Conservation (phyloP, 2,888 invertebrate species). For the Subacronicta megacephala region DNA sequence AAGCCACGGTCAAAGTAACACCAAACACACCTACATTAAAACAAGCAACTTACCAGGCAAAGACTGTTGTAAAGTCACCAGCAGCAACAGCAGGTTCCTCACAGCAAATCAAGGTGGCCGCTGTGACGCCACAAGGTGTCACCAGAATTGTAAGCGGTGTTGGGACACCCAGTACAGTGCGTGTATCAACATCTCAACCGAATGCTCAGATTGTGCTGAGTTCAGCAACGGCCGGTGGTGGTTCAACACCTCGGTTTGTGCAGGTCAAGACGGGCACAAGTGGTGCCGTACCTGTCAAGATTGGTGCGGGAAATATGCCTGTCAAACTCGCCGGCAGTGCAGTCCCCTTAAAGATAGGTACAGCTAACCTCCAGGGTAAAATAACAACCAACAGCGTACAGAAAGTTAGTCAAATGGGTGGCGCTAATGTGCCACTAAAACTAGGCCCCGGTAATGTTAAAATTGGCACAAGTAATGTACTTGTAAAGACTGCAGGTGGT, state of each 20-base stretch:
- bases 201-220: conserved; percentile 80
- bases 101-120: conserved; percentile 83
- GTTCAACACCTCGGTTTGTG: conserved; percentile 79
- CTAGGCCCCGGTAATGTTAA: conserved; percentile 84
- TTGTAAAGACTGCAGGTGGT: conserved; percentile 83
- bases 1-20: conserved; percentile 79
- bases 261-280: conserved; percentile 82
- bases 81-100: conserved; percentile 74
- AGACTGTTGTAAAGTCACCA: conserved; percentile 75
- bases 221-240: conserved; percentile 67
- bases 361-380: conserved; percentile 82
- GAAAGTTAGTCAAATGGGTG: conserved; percentile 71
- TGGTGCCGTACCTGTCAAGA: conserved; percentile 76
- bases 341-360: conserved; percentile 82
- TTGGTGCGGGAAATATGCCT: conserved; percentile 77
- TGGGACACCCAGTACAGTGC: conserved; percentile 74
- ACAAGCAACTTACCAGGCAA: conserved; percentile 75
- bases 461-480: conserved; percentile 83
- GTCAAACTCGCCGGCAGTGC: conserved; percentile 79
- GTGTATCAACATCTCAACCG: conserved; percentile 80
- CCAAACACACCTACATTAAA: conserved; percentile 79
- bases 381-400: conserved; percentile 75
- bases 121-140: conserved; percentile 82
- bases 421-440: conserved; percentile 77
- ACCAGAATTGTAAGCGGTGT: conserved; percentile 84